Evolutionary conservation across 2,113 vertebrate species (phyloP), one percentile per base, ranked within the genome.

Genomic region (Lamprotornis superbus): DNA sequence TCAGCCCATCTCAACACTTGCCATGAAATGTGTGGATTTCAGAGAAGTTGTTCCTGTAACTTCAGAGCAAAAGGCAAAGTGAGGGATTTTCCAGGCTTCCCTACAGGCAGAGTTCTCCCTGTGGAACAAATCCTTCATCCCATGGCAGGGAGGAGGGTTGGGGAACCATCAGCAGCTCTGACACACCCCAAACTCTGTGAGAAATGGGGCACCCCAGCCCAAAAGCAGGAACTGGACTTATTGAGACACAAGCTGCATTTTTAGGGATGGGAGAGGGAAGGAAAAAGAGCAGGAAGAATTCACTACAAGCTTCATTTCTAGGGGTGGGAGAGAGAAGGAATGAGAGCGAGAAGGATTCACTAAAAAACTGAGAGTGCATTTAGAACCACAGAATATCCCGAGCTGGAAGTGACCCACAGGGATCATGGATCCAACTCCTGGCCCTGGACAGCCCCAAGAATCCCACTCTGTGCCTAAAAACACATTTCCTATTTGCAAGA

Each of bases 81-180:
- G 46, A 68, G 82, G 64, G 67, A 56, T 56, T 59, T 70, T 3
- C 24, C 59, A 69, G 75, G 52, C 35, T 79, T 61, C 8, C 13
- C 9, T 15, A 8, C 25, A 21, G 39, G 60, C 47, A 52, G 52
- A 40, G 16, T 3, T 77, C 42, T 49, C 64, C 13, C 1, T 1
- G 0, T 0, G 7, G 79, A 52, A 31, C 77, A 70, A 61, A 68
- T 31, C 59, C 81, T 14, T 53, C 82, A 14, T 12, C 9, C 74
- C 8, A 0, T 9, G 7, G 71, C 4, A 5, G 15, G 18, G 50
- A 53, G 40, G 44, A n/a, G 23, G 42, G 17, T 1, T 37, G 27
- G 25, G 83, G 59, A 78, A 18, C 37, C 84, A 39, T 22, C 49
- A 8, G 1, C 31, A 39, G 2, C 56, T 55, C 69, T 16, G 74